These are phyloP conservation scores for Mus musculus DNA, from an alignment of 2,113 vertebrate species.

Conservation along the genomic window DNA sequence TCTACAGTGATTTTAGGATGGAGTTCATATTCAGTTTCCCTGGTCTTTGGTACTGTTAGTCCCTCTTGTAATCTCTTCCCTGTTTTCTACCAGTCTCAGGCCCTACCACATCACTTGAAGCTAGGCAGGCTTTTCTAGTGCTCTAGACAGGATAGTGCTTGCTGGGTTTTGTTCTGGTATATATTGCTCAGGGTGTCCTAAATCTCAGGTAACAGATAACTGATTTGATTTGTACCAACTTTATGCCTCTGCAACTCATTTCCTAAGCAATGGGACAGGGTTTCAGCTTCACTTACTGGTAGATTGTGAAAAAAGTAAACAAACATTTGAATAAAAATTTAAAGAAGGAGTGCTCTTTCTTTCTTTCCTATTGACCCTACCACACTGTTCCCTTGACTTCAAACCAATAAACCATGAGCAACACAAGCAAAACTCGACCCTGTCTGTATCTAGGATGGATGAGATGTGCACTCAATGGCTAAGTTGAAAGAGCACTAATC, in stretches of 20 bases:
- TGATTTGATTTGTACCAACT: not conserved
- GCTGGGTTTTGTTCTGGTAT: not conserved
- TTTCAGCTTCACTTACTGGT: not conserved
- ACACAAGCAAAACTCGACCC: slow-evolving; percentile 1
- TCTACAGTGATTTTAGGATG: not conserved
- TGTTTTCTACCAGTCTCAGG: accelerated
- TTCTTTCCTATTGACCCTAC: not conserved
- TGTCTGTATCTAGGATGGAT: not conserved
- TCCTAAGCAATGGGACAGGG: not conserved
- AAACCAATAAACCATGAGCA: slow-evolving; percentile 10
- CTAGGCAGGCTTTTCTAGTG: too few relatives aligned
- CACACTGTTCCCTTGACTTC: not conserved
- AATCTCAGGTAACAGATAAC: not conserved
- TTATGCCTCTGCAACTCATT: not conserved
- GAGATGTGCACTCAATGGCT: not conserved
- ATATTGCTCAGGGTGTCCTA: not conserved
- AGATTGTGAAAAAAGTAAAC: not conserved
- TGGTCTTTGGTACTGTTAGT: too few relatives aligned
- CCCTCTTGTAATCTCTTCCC: not conserved
- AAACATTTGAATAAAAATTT: not conserved
- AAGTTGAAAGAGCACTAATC: not conserved
- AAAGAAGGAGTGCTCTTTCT: not conserved
- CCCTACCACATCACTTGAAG: not conserved
- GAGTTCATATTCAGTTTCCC: not conserved
- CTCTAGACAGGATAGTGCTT: accelerated